These are phyloP conservation scores for Emesis furor DNA, from an alignment of 2,888 invertebrate genomes.

Conservation along the genomic window DNA sequence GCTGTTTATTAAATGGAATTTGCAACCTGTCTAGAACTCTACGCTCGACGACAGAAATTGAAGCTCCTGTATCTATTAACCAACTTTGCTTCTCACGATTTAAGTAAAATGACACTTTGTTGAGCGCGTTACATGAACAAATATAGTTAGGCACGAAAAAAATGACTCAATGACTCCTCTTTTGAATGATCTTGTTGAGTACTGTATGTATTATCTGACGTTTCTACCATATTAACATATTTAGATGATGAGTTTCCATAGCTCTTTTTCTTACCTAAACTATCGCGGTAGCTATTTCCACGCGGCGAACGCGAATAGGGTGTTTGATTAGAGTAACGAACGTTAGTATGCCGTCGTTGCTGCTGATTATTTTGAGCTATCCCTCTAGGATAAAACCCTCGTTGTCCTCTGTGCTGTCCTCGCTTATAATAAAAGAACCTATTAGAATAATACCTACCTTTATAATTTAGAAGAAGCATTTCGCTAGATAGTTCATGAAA, in stretches of 20 bases:
- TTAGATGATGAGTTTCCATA: background rate
- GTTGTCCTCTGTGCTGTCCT: too few species aligned
- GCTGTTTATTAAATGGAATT: constrained; percentile 6
- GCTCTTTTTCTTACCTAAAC: background rate
- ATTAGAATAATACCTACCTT: too few species aligned
- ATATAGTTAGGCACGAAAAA: background rate
- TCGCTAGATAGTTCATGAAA: too few species aligned
- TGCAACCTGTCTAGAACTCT: background rate
- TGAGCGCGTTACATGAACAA: background rate
- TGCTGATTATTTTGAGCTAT: too few species aligned
- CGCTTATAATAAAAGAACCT: too few species aligned
- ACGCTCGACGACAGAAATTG: background rate
- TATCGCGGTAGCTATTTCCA: too few species aligned
- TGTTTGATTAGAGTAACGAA: too few species aligned
- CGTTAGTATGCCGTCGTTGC: too few species aligned
- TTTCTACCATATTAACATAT: background rate
- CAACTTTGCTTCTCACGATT: background rate
- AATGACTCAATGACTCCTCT: background rate
- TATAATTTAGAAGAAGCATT: too few species aligned
- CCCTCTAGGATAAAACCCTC: too few species aligned
- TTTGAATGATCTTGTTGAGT: background rate
- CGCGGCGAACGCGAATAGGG: too few species aligned
- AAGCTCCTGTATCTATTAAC: background rate
- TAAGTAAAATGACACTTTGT: background rate
- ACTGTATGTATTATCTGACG: background rate